Percentiles rank a stretch among this genome's conserved stretches.
Conservation (phyloP, 2,113 vertebrate genomes). For the Pseudopodoces humilis region DNA sequence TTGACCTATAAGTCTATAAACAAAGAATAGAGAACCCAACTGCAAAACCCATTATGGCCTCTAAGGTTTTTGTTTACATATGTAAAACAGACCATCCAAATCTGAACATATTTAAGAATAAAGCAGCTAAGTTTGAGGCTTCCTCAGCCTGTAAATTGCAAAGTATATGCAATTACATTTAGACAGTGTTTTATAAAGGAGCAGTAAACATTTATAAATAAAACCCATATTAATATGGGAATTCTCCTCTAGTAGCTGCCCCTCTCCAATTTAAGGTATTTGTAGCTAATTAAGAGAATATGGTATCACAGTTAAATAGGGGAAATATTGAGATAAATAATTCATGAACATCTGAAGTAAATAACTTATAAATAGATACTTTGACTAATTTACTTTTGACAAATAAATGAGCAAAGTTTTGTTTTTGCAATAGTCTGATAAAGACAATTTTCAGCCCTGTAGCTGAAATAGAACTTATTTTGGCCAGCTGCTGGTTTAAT, state of each 20-base stretch:
- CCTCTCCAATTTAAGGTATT: not conserved
- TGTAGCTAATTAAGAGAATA: slow-evolving; percentile 25
- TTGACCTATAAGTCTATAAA: not conserved
- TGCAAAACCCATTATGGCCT: not conserved
- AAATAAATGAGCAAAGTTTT: slow-evolving; percentile 25
- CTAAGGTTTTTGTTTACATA: not conserved
- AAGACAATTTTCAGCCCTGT: not conserved
- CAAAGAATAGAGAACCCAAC: not conserved
- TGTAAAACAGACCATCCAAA: not conserved
- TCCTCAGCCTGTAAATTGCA: not conserved
- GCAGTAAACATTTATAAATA: not conserved
- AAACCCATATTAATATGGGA: not conserved
- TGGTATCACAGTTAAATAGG: not conserved
- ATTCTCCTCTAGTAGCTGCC: not conserved
- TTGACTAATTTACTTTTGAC: slow-evolving; percentile 14
- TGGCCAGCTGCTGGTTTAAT: not conserved
- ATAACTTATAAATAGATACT: slow-evolving; percentile 12
- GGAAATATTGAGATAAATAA: slow-evolving; percentile 23
- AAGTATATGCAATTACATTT: not conserved
- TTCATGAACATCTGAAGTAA: slow-evolving; percentile 42
- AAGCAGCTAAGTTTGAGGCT: not conserved
- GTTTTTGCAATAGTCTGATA: not conserved
- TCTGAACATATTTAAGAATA: not conserved
- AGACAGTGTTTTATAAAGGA: not conserved
- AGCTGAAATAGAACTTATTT: not conserved